phyloP scores from a whole-genome alignment of 2,113 vertebrate genomes.

The Vidua macroura region DNA sequence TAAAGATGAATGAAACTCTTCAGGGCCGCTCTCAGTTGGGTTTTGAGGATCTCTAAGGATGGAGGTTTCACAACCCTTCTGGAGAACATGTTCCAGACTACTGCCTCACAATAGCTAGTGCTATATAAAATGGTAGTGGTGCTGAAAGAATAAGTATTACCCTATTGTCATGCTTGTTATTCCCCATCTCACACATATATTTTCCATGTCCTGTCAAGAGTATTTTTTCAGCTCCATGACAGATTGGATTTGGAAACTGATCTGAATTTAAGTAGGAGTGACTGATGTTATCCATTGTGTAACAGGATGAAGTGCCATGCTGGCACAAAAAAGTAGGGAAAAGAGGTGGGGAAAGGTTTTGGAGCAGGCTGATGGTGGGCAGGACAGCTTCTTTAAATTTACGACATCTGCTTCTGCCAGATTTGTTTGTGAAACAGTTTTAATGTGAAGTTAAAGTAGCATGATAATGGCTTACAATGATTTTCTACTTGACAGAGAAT shows the following conservation, averaged over 20 bases:
- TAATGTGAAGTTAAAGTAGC: background rate
- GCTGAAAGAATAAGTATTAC: background rate
- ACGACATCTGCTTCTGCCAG: background rate
- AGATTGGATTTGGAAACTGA: background rate
- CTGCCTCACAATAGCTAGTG: background rate
- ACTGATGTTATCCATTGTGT: background rate
- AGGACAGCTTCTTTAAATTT: background rate
- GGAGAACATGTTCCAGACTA: background rate
- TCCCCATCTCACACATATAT: background rate
- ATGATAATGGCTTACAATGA: background rate
- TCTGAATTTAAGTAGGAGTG: background rate
- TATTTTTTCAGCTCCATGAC: background rate
- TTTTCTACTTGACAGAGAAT: background rate
- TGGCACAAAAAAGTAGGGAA: background rate
- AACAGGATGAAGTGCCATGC: background rate
- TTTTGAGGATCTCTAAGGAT: background rate
- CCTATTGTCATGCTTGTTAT: background rate
- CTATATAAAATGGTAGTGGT: background rate
- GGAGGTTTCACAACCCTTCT: background rate
- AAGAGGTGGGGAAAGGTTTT: background rate
- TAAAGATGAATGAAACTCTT: background rate
- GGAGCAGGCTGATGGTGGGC: background rate
- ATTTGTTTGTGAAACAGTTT: background rate
- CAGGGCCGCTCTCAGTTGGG: background rate
- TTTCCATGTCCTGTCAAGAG: background rate